phyloP scores from a whole-genome alignment of 2,888 invertebrate genomes.

The Himalopsyche japonica region DNA sequence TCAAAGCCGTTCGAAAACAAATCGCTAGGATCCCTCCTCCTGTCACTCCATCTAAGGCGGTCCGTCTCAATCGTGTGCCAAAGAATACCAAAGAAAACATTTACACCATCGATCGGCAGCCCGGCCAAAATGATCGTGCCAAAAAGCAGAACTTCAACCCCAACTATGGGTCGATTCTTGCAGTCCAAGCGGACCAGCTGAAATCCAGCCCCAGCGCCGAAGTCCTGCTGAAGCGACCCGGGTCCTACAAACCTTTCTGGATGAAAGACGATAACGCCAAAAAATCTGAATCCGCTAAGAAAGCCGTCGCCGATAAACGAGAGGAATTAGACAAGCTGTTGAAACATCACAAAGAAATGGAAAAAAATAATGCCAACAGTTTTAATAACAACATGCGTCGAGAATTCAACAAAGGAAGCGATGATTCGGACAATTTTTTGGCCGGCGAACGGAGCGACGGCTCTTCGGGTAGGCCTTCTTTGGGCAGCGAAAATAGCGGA shows the following conservation, averaged over 20 bases:
- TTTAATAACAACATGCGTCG: neutral
- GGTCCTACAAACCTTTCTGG: constrained; percentile 30
- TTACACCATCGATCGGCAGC: neutral
- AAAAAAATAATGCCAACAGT: neutral
- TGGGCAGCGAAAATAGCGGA: neutral
- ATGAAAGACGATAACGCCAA: constrained; percentile 3
- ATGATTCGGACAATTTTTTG: neutral
- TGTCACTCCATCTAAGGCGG: neutral
- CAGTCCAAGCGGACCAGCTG: neutral
- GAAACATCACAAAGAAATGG: neutral
- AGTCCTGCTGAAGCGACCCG: constrained; percentile 15
- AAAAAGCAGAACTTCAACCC: neutral
- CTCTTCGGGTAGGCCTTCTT: neutral
- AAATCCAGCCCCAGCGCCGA: neutral
- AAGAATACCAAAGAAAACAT: neutral
- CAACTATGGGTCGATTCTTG: neutral
- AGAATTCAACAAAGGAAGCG: neutral
- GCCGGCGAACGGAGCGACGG: neutral
- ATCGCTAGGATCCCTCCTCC: constrained; percentile 2
- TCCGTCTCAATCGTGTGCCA: neutral
- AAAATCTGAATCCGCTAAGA: constrained; percentile 18
- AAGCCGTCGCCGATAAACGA: constrained; percentile 12
- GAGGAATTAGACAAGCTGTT: constrained; percentile 12
- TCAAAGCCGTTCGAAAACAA: constrained; percentile 37
- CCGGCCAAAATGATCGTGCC: neutral